A percentile compares a stretch with the other conserved stretches of the same genome.
Conservation (phyloP, 2,888 invertebrate species). For the Leucophenga montana region DNA sequence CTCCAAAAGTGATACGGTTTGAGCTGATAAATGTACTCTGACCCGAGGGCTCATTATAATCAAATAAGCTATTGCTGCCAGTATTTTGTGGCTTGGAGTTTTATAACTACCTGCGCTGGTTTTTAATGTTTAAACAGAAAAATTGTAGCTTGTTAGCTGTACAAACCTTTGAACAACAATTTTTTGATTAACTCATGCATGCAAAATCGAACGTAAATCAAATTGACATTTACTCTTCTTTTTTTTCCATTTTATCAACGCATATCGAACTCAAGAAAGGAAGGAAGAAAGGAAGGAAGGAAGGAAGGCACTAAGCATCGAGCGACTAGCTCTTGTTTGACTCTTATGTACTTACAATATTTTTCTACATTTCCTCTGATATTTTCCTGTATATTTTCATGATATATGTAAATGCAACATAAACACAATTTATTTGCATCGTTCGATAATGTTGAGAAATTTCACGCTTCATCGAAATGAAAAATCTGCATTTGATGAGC, state of each 20-base stretch:
- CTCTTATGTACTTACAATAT: constrained; percentile 39
- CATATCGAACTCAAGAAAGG: no score
- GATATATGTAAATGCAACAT: constrained; percentile 59
- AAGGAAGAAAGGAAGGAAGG: no score
- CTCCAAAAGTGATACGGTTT: not conserved
- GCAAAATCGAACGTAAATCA: constrained; percentile 64
- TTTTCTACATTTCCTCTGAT: not conserved
- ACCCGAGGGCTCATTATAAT: constrained; percentile 31
- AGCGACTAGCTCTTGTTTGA: constrained; percentile 46
- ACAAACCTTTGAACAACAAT: constrained; percentile 31
- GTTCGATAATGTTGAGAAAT: constrained; percentile 40
- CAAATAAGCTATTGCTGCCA: constrained; percentile 15
- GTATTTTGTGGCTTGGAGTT: constrained; percentile 7
- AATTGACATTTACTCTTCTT: constrained; percentile 36
- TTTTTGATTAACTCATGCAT: constrained; percentile 67
- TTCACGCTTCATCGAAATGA: constrained; percentile 61
- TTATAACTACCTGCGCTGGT: no score
- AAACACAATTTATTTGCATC: constrained; percentile 55
- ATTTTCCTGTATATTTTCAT: constrained; percentile 44
- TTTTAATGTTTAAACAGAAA: not conserved
- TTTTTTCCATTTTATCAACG: no score
- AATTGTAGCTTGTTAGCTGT: not conserved
- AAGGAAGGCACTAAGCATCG: not conserved
- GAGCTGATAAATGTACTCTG: constrained; percentile 10
- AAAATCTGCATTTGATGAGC: constrained; percentile 51